Base-by-base conservation (phyloP, 2,797 vertebrate species). In the Huso huso region DNA sequence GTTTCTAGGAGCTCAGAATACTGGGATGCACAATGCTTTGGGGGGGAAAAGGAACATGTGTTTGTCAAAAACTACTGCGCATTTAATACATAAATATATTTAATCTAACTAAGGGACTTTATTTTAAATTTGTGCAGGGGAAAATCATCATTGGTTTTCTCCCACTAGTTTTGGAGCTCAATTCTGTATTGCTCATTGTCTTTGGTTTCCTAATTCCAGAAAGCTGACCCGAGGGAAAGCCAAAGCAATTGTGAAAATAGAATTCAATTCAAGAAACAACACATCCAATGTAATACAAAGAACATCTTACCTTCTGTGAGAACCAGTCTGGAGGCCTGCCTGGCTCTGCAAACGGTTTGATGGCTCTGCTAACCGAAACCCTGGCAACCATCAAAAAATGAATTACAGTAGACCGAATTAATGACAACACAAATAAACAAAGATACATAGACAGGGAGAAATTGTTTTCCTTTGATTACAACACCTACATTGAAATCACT, bases 311-410 rank as follows among this genome's bases (percentile, higher is more conserved):
- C 91, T 96, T 98, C 75, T 98, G 95, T 73, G 96, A 98, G 80
- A 98, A 98, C 95, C 95, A 98, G 76, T 97, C 95, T 74, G 94
- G 95, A 71, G 96, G 95, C 18, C 95, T 87, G 48, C 95, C 95
- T 68, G 93, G 89, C 80, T 98, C 96, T 83, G 95, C 93, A 86
- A 96, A 98, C 0, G 94, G 95, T 77, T 96, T 97, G 83, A 98
- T 97, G 74, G 95, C 95, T 81, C 96, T 90, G 82, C 95, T 99
- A 77, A 99, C 96, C 49, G 95, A 98, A 8, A 98, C 95, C 96
- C 96, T 98, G 73, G 23, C 23, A 37, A 37, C 23, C 23, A 37
- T 37, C 23, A 37, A 37, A 37, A 72, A 66, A 60, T 63, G 15
- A 7, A 53, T 52, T 50, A 37, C 49, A 48, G 51, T 63, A 49